Evolutionary conservation across 2,113 vertebrate species (phyloP), one percentile per base, ranked within the genome.

Genomic region (Neomonachus schauinslandi): DNA sequence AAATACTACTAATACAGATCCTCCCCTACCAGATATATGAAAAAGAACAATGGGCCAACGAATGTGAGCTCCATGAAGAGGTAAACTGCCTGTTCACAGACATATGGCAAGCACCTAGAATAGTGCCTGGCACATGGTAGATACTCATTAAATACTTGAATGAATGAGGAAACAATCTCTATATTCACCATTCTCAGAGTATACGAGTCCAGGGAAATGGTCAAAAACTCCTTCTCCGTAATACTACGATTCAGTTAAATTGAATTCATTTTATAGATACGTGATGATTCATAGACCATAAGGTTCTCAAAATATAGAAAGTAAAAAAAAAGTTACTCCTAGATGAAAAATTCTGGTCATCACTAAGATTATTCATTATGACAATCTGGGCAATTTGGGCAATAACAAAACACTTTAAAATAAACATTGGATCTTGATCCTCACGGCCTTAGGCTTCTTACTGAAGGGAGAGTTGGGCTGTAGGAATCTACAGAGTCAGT

Each of bases 231-330:
- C 39, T 67, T 92, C n/a, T 95, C 76, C 79, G 89, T 28, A 93
- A 71, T 51, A 96, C 5, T 95, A 84, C 33, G 9, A 94, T 76
- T 96, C 81, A 91, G 16, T 67, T 87, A 86, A 96, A 87, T 79
- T 61, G 63, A 91, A 89, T 79, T 81, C 59, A 93, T 46, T 61
- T 77, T 71, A 89, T 28, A 91, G 24, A 3, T 55, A 4, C 91
- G 36, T 85, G 80, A 59, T 84, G 42, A 95, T 91, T 79, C 69
- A 89, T 0, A 88, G 88, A 71, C 18, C 33, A 94, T 22, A n/a
- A 89, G 36, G 16, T 92, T 94, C 42, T 94, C 46, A 91, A 84
- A 88, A 90, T 36, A 95, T 2, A 92, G 7, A 36, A 57, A 71
- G 15, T n/a, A 69, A 79, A 96, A 95, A 55, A 74, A 46, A 80